Percentiles rank a stretch among this genome's conserved stretches.
These are phyloP conservation scores for Speoplatyrhinus poulsoni DNA, from an alignment of 2,113 vertebrate genomes.

Conservation along the genomic window DNA sequence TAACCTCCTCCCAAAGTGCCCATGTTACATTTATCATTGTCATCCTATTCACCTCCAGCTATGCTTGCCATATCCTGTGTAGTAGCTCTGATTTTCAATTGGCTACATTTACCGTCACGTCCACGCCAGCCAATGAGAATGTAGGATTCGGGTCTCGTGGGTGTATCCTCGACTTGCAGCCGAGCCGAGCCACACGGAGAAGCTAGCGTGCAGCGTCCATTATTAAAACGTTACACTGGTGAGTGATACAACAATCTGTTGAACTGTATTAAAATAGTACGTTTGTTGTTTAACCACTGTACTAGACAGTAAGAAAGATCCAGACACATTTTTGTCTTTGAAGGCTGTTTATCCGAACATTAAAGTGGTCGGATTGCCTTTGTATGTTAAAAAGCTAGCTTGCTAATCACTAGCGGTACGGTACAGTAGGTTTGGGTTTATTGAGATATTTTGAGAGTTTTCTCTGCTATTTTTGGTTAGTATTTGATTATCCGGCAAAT, in stretches of 20 bases:
- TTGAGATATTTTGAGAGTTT: conserved; percentile 34
- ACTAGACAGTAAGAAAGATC: background rate
- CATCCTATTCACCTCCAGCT: too few species aligned
- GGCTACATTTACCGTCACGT: background rate
- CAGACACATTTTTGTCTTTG: too few species aligned
- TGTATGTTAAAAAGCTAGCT: conserved; percentile 39
- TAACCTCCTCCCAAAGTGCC: background rate
- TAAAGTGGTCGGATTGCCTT: background rate
- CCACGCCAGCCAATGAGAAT: conserved; percentile 34
- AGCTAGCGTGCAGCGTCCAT: conserved; percentile 10
- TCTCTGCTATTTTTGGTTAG: conserved; percentile 53
- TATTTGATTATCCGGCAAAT: background rate
- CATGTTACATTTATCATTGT: too few species aligned
- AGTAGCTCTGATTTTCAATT: conserved; percentile 5
- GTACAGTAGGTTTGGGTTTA: conserved; percentile 7
- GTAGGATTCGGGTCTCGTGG: background rate
- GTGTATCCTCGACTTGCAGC: conserved; percentile 28
- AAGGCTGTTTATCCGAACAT: rapidly evolving
- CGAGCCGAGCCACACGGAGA: conserved; percentile 9
- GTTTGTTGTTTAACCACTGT: rapidly evolving
- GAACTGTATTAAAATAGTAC: background rate
- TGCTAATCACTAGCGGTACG: conserved; percentile 34
- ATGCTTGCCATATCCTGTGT: too few species aligned
- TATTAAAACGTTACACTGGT: conserved; percentile 23
- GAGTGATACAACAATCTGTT: background rate